Conservation (phyloP, 1,140 invertebrate genomes). For the Scaptomyza pallida region DNA sequence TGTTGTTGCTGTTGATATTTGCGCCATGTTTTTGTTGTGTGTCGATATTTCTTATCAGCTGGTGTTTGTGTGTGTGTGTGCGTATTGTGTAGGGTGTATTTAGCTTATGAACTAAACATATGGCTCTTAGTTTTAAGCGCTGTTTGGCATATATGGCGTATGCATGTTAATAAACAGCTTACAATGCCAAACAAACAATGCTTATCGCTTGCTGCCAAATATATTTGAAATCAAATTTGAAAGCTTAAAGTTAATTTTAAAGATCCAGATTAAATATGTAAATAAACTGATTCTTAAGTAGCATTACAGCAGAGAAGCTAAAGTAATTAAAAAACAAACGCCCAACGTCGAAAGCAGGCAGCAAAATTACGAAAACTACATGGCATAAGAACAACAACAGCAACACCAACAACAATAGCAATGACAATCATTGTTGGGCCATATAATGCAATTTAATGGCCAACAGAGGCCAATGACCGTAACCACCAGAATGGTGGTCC, state of each 20-base stretch:
- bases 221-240: no score
- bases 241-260: no score
- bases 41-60: no score
- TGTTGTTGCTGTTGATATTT: no score
- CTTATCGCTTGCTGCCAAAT: constrained; percentile 31
- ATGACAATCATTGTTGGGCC: constrained; percentile 71
- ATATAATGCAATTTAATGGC: constrained; percentile 79
- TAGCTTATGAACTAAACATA: constrained; percentile 68
- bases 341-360: constrained; percentile 37
- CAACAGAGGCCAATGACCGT: constrained; percentile 46
- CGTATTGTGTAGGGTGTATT: no score
- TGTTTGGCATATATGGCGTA: constrained; percentile 61
- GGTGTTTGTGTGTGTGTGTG: no score
- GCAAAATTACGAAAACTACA: constrained; percentile 52
- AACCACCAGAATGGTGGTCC: constrained; percentile 54
- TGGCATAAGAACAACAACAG: constrained; percentile 24
- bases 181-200: constrained; percentile 22
- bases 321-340: constrained; percentile 54
- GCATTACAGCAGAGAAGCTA: constrained; percentile 14
- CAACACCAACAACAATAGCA: constrained; percentile 46
- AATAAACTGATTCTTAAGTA: background rate
- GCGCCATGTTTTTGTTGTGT: no score
- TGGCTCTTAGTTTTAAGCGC: constrained; percentile 33
- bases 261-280: no score
- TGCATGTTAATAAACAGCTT: constrained; percentile 59